Evolutionary conservation across 2,113 vertebrate genomes (phyloP).

Genomic region (Xenus cinereus): DNA sequence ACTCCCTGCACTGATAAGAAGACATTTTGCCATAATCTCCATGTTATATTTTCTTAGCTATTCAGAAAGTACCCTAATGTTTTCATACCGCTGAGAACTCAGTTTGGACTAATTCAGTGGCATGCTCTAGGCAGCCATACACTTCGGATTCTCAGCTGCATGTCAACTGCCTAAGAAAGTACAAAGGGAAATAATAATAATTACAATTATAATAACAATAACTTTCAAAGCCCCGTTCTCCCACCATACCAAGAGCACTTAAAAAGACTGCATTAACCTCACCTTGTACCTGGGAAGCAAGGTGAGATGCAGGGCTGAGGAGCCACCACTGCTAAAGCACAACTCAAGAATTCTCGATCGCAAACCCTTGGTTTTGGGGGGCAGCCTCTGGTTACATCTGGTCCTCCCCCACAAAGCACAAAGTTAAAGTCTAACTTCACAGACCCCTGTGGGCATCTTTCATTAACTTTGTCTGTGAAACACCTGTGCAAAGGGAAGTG

Average conservation of each 20-base stretch:
- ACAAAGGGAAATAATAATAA: background rate
- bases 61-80: background rate
- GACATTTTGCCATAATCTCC: background rate
- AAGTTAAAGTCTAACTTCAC: background rate
- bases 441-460: background rate
- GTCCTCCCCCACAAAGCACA: background rate
- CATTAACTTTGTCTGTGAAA: background rate
- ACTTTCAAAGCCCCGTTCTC: background rate
- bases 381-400: background rate
- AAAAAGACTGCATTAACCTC: background rate
- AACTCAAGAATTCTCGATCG: background rate
- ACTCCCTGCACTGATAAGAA: background rate
- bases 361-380: background rate
- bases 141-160: background rate
- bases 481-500: background rate
- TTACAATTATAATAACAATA: background rate
- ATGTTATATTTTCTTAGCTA: background rate
- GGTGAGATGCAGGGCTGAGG: background rate
- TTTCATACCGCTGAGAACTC: background rate
- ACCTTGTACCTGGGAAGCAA: background rate
- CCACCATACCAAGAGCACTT: background rate
- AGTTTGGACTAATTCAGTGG: background rate
- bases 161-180: background rate
- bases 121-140: background rate
- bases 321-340: rapidly evolving